These are phyloP conservation scores for Arenaria interpres DNA, from an alignment of 2,113 vertebrate genomes.

Conservation along the genomic window DNA sequence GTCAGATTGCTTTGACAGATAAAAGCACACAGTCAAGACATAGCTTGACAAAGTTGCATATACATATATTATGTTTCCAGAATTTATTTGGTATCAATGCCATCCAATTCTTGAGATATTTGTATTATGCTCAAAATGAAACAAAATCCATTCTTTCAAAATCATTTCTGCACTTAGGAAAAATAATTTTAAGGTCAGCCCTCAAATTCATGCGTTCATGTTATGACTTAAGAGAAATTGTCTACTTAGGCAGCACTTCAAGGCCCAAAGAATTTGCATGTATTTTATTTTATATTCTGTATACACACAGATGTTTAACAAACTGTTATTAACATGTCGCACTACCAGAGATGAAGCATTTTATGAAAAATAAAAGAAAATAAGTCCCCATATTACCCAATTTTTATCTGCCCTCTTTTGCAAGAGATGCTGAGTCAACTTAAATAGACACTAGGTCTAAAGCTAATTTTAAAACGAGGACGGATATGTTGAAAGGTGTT, in stretches of 20 bases:
- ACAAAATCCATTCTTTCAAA: neutral
- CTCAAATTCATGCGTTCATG: neutral
- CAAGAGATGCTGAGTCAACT: neutral
- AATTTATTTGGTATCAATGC: neutral
- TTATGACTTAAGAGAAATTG: neutral
- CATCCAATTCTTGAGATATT: neutral
- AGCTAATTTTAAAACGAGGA: neutral
- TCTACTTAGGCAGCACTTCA: neutral
- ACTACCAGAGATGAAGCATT: neutral
- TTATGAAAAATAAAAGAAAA: neutral
- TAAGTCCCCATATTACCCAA: neutral
- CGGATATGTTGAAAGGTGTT: neutral
- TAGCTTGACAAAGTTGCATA: neutral
- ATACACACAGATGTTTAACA: neutral
- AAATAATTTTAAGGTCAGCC: neutral
- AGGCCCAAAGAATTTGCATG: neutral
- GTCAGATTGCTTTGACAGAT: slow-evolving; percentile 41
- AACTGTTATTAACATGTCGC: neutral
- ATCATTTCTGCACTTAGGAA: neutral
- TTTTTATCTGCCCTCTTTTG: neutral
- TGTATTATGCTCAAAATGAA: neutral
- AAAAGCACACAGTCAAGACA: neutral
- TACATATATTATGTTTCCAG: neutral
- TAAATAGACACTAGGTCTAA: neutral
- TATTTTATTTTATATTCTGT: neutral